These are phyloP conservation scores for Cydia fagiglandana DNA, from an alignment of 1,140 invertebrate species.

Conservation along the genomic window DNA sequence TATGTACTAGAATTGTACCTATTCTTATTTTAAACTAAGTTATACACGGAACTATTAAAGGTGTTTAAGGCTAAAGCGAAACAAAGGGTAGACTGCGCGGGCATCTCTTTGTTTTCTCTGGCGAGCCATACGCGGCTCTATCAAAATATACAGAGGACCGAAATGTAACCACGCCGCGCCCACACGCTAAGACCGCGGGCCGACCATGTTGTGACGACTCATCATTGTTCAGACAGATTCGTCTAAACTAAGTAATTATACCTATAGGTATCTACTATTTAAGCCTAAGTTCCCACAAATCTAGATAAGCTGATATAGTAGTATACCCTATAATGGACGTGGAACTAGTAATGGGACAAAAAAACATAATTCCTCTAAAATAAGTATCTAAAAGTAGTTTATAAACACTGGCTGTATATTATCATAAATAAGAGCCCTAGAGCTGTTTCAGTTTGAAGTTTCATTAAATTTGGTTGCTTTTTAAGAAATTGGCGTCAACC, in stretches of 20 bases:
- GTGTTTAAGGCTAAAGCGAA: constrained; percentile 41
- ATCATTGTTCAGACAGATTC: constrained; percentile 44
- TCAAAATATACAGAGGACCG: constrained; percentile 68
- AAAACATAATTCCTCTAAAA: too few relatives aligned
- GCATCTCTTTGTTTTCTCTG: constrained; percentile 62
- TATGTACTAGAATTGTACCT: not conserved
- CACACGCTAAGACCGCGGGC: constrained; percentile 49
- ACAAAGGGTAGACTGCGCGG: constrained; percentile 53
- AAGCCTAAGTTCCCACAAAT: not conserved
- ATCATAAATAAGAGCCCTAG: too few relatives aligned
- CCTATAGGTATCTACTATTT: not conserved
- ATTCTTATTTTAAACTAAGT: constrained; percentile 2
- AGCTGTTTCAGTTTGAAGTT: too few relatives aligned
- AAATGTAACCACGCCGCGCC: constrained; percentile 66
- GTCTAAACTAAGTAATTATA: constrained; percentile 38
- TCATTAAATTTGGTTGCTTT: too few relatives aligned
- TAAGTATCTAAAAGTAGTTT: too few relatives aligned
- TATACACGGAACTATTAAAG: constrained; percentile 18
- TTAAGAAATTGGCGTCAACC: too few relatives aligned
- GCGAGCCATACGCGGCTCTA: constrained; percentile 58
- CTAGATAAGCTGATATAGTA: too few relatives aligned
- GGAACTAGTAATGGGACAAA: too few relatives aligned
- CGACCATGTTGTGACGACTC: constrained; percentile 55
- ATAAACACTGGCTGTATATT: too few relatives aligned
- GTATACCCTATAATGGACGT: too few relatives aligned